Conservation (phyloP, 2,888 invertebrate genomes). For the Pseudococcus viburni region DNA sequence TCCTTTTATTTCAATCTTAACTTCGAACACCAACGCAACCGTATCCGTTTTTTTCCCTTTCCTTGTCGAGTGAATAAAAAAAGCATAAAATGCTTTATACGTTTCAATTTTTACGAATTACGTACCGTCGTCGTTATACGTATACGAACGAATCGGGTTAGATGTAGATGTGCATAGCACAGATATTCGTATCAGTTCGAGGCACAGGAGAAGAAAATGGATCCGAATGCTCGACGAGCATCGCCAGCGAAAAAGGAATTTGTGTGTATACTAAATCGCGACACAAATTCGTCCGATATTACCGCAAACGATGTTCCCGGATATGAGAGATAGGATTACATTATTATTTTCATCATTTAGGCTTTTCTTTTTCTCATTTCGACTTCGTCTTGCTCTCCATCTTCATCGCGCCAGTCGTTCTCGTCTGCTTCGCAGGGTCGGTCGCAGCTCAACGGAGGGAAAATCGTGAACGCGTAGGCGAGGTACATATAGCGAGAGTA, state of each 20-base stretch:
- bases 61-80: constrained; percentile 13
- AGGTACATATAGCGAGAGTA: constrained; percentile 25
- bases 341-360: constrained; percentile 45
- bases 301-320: constrained; percentile 39
- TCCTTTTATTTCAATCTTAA: constrained; percentile 33
- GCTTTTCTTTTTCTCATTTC: constrained; percentile 45
- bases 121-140: constrained; percentile 4
- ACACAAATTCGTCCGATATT: constrained; percentile 40
- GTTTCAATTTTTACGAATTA: constrained; percentile 43
- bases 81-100: constrained; percentile 44
- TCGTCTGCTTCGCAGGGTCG: too few relatives aligned
- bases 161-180: background rate
- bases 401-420: background rate
- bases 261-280: constrained; percentile 41
- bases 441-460: background rate
- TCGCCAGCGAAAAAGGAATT: background rate
- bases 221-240: background rate
- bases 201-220: background rate
- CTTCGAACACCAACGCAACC: constrained; percentile 11
- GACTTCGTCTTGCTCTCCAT: background rate
- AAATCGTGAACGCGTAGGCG: constrained; percentile 4
- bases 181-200: background rate
- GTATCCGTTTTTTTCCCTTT: background rate
- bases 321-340: constrained; percentile 47
- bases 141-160: background rate